These are phyloP conservation scores for Lasioglossum malachurum DNA, from an alignment of 2,888 invertebrate species.

Conservation along the genomic window DNA sequence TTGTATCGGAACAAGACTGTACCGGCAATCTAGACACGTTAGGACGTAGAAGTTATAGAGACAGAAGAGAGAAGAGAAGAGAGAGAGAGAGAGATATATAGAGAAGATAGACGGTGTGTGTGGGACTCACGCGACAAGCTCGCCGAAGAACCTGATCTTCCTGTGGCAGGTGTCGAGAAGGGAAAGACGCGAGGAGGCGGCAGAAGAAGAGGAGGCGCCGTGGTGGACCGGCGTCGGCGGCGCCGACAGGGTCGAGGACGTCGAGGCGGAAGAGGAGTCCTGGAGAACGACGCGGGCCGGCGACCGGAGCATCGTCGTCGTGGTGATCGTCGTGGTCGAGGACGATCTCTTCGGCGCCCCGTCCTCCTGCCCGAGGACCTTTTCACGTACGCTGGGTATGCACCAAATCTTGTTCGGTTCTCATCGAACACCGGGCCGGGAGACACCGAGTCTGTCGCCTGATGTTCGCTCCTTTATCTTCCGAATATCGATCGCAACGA, in stretches of 20 bases:
- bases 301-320: constrained; percentile 79
- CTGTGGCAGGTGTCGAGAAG: constrained; percentile 91
- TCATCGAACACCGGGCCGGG: constrained; percentile 70
- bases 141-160: constrained; percentile 90
- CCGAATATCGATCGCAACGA: background rate
- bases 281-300: constrained; percentile 77
- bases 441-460: constrained; percentile 28
- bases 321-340: constrained; percentile 72
- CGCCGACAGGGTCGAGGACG: constrained; percentile 76
- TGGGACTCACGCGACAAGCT: constrained; percentile 90
- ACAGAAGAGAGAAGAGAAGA: constrained; percentile 1
- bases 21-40: constrained; percentile 19
- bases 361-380: constrained; percentile 83
- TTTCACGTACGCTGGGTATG: constrained; percentile 79
- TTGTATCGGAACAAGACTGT: background rate
- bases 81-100: background rate
- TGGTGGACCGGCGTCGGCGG: constrained; percentile 79
- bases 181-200: constrained; percentile 85
- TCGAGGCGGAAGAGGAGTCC: constrained; percentile 68
- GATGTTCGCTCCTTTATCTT: background rate
- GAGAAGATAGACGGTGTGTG: constrained; percentile 6
- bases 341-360: constrained; percentile 70
- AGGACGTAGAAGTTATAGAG: constrained; percentile 37
- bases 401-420: constrained; percentile 79
- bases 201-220: constrained; percentile 77